A percentile compares a stretch with the other conserved stretches of the same genome.
Evolutionary conservation across 2,113 vertebrate genomes (phyloP).

Genomic region (Cinclus cinclus): DNA sequence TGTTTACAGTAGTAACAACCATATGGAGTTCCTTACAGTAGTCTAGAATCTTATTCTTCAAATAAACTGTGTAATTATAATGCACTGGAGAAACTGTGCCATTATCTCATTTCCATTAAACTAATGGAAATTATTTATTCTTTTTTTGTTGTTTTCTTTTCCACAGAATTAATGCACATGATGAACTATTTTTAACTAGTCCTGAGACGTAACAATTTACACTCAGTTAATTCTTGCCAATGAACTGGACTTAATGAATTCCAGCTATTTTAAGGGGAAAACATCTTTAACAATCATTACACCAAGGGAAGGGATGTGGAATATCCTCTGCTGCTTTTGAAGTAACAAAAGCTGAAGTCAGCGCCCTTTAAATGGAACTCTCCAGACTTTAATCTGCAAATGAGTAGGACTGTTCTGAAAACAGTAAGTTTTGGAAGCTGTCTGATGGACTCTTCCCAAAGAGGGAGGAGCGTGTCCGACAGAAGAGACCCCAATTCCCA

Average conservation of each 20-base stretch:
- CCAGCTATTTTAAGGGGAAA: neutral
- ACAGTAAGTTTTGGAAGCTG: fast-evolving
- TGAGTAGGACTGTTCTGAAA: neutral
- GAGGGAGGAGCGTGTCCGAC: neutral
- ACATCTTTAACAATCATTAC: neutral
- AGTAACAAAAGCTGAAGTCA: neutral
- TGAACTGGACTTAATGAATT: neutral
- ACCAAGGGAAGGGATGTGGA: neutral
- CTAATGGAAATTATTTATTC: slow-evolving; percentile 14
- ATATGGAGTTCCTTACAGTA: neutral
- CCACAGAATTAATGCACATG: neutral
- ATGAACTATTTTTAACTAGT: slow-evolving; percentile 5
- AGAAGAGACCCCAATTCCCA: too few relatives aligned
- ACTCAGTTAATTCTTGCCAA: neutral
- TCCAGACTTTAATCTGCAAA: neutral
- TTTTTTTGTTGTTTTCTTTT: neutral
- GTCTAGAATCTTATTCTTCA: neutral
- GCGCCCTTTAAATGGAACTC: neutral
- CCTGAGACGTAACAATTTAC: neutral
- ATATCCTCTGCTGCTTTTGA: neutral
- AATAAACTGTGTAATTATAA: slow-evolving; percentile 7
- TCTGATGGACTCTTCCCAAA: neutral
- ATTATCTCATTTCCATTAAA: slow-evolving; percentile 39
- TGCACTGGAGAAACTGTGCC: neutral
- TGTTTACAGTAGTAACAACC: neutral